These are phyloP conservation scores for Phrynocephalus guinanensis DNA, from an alignment of 2,797 vertebrate genomes.

Conservation along the genomic window DNA sequence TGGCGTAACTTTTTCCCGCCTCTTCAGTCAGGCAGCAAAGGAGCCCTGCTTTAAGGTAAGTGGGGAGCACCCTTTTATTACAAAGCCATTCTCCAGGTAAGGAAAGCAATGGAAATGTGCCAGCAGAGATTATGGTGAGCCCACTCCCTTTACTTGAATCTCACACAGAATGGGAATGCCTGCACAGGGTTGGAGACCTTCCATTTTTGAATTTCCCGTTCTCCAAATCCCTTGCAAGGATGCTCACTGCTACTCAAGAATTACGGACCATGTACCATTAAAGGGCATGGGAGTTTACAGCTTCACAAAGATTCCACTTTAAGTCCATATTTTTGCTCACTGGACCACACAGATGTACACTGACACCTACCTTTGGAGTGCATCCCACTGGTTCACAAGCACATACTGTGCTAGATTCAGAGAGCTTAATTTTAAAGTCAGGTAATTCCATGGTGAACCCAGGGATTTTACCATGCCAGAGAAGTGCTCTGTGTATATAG, in stretches of 20 bases:
- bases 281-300: neutral
- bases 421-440: constrained; percentile 39
- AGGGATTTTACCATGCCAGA: constrained; percentile 45
- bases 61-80: neutral
- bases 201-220: neutral
- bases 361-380: constrained; percentile 5
- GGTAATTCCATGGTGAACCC: constrained; percentile 42
- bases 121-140: no score
- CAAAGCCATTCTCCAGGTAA: neutral
- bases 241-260: neutral
- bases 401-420: neutral
- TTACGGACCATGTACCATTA: neutral
- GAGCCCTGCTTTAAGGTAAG: no score
- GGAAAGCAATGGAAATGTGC: neutral
- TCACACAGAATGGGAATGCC: neutral
- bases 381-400: constrained; percentile 15
- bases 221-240: neutral
- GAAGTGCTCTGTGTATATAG: constrained; percentile 7
- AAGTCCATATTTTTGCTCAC: neutral
- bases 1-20: no score
- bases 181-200: neutral
- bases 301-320: neutral
- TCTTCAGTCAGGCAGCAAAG: no score
- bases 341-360: neutral
- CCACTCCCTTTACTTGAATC: neutral